phyloP scores from a whole-genome alignment of 2,797 vertebrate species.

The Chlorospingus semifuscus region DNA sequence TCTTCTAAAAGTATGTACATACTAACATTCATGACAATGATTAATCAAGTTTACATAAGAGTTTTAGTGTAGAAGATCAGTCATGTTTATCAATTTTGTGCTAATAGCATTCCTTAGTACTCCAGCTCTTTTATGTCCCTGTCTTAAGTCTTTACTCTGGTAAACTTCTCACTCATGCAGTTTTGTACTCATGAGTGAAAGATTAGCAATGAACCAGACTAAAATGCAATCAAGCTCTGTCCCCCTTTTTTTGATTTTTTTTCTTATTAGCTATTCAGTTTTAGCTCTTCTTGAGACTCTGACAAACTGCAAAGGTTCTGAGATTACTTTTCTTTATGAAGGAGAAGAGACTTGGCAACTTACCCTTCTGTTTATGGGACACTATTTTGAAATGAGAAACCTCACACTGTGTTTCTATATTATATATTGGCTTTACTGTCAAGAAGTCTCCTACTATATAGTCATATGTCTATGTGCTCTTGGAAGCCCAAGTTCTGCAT shows the following conservation, averaged over 20 bases:
- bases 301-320: background rate
- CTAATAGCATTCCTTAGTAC: slow-evolving; percentile 4
- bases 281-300: background rate
- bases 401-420: background rate
- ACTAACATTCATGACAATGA: slow-evolving; percentile 19
- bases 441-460: background rate
- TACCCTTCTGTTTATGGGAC: background rate
- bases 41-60: slow-evolving; percentile 12
- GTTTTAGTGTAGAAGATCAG: background rate
- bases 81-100: background rate
- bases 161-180: background rate
- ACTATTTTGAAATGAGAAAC: background rate
- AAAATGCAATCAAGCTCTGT: background rate
- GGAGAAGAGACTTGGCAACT: background rate
- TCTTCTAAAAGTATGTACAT: background rate
- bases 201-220: background rate
- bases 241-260: background rate
- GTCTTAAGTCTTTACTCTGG: background rate
- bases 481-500: background rate
- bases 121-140: background rate
- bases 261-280: background rate
- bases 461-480: background rate
- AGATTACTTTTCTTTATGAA: background rate
- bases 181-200: background rate
- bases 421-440: background rate